Percentiles rank a stretch among this genome's conserved stretches.
Conservation (phyloP, 2,113 vertebrate genomes). For the Osmerus eperlanus region DNA sequence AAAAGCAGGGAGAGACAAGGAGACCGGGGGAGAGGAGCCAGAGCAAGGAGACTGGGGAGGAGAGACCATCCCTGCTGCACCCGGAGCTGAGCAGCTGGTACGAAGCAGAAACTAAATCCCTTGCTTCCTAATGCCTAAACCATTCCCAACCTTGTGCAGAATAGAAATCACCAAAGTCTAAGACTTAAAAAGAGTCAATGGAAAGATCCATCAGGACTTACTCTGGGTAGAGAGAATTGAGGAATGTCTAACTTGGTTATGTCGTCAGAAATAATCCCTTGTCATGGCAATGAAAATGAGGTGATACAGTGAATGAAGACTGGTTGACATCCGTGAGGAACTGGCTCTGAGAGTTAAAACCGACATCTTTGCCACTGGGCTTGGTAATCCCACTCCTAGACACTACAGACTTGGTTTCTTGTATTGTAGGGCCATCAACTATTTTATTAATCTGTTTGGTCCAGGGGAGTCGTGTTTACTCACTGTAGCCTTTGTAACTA, state of each 20-base stretch:
- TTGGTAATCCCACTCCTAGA: not conserved
- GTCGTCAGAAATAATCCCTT: conserved; percentile 50
- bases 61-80: conserved; percentile 50
- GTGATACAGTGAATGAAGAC: conserved; percentile 15
- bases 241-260: not conserved
- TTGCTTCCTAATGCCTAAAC: conserved; percentile 61
- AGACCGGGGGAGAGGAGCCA: conserved; percentile 25
- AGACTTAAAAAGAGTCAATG: conserved; percentile 28
- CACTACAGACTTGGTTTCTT: not conserved
- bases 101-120: conserved; percentile 56
- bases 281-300: conserved; percentile 58
- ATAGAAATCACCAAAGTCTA: conserved; percentile 35
- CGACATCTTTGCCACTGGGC: not conserved
- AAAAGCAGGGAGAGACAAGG: conserved; percentile 34
- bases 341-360: not conserved
- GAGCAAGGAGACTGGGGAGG: conserved; percentile 54
- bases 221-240: not conserved
- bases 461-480: not conserved
- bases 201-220: conserved; percentile 52
- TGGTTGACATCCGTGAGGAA: not conserved
- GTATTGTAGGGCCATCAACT: not conserved
- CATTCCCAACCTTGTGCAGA: conserved; percentile 48
- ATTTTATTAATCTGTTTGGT: not conserved
- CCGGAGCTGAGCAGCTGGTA: conserved; percentile 62
- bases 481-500: not conserved